phyloP scores from a whole-genome alignment of 2,888 invertebrate genomes.

The Parnassius mnemosyne region DNA sequence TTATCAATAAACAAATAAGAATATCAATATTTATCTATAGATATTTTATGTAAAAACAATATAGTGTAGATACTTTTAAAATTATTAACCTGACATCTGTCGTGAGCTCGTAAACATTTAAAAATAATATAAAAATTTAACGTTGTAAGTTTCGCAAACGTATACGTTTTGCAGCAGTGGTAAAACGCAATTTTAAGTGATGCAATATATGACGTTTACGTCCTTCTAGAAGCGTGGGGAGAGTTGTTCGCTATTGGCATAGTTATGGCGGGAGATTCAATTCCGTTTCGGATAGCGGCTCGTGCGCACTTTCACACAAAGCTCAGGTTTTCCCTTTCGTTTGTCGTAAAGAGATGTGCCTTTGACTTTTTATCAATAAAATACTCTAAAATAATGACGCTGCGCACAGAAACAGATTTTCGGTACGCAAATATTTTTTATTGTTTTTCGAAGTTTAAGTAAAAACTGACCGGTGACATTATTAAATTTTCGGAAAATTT shows the following conservation, averaged over 20 bases:
- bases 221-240: slow-evolving; percentile 62
- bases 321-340: slow-evolving; percentile 69
- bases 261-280: slow-evolving; percentile 68
- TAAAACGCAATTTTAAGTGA: slow-evolving; percentile 46
- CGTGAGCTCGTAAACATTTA: no score
- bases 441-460: no score
- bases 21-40: no score
- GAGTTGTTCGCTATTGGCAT: slow-evolving; percentile 54
- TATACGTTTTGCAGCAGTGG: slow-evolving; percentile 31
- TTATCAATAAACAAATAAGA: no score
- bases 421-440: slow-evolving; percentile 35
- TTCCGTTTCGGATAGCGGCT: slow-evolving; percentile 55
- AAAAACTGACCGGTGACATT: no score
- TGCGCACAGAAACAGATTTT: slow-evolving; percentile 33
- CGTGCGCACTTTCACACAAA: slow-evolving; percentile 69
- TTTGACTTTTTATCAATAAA: slow-evolving; percentile 33
- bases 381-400: slow-evolving; percentile 37
- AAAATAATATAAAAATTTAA: no score
- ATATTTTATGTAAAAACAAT: no score
- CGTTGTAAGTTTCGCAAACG: slow-evolving; percentile 29
- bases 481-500: no score
- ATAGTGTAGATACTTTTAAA: no score
- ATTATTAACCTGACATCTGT: no score
- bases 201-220: slow-evolving; percentile 46
- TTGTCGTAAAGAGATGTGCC: slow-evolving; percentile 56